Conservation (phyloP, 1,140 invertebrate species). For the Wasmannia auropunctata region DNA sequence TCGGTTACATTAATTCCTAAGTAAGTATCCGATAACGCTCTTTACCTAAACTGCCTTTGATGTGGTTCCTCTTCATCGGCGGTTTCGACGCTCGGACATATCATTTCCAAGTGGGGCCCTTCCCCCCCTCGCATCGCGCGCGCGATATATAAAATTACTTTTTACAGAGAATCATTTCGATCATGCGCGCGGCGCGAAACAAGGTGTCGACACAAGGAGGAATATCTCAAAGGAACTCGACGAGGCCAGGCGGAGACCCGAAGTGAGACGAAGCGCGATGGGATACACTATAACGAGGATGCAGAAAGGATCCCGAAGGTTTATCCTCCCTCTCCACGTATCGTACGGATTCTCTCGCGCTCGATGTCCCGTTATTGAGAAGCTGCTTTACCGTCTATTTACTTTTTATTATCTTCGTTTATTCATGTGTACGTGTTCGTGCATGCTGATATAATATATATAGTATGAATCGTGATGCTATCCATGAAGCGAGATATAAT, state of each 20-base stretch:
- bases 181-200: background rate
- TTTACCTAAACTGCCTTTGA: slow-evolving; percentile 42
- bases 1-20: slow-evolving; percentile 45
- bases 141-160: background rate
- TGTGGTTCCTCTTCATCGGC: background rate
- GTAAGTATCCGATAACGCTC: slow-evolving; percentile 38
- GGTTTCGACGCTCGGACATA: background rate
- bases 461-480: background rate
- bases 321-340: background rate
- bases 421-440: slow-evolving; percentile 7
- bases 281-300: slow-evolving; percentile 24
- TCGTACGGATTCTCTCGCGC: background rate
- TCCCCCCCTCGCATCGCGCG: too few relatives aligned
- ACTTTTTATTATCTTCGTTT: slow-evolving; percentile 46
- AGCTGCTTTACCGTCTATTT: slow-evolving; percentile 36
- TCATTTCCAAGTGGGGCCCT: background rate
- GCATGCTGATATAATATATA: background rate
- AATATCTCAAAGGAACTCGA: slow-evolving; percentile 11
- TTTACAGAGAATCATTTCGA: background rate
- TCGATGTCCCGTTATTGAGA: slow-evolving; percentile 15
- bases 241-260: background rate
- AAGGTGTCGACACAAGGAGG: background rate
- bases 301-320: slow-evolving; percentile 36
- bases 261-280: slow-evolving; percentile 13
- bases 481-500: background rate